Evolutionary conservation across 2,888 invertebrate genomes (phyloP).

Genomic region (Pristionchus japonicus): DNA sequence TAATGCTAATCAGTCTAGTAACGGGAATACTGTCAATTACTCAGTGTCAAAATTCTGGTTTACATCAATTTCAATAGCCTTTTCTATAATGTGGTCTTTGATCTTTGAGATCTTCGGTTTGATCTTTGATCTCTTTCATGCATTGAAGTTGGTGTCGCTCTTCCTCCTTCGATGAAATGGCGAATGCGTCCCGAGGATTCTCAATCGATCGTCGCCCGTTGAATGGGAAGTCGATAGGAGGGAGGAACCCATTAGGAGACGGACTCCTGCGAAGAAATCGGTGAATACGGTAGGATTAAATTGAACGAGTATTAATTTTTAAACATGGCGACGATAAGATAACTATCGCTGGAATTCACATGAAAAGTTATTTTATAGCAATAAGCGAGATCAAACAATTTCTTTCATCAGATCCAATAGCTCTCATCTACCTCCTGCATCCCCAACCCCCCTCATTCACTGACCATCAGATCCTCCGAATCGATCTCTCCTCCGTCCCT

Average conservation of each 20-base stretch:
- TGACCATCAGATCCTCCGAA: constrained; percentile 62
- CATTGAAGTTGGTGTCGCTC: constrained; percentile 47
- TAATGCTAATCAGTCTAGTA: background rate
- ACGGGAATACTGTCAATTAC: constrained; percentile 11
- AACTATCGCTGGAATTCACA: no score
- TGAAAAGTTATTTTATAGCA: no score
- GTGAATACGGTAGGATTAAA: constrained; percentile 8
- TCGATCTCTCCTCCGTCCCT: constrained; percentile 54
- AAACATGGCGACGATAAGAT: no score
- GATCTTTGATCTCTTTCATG: constrained; percentile 1
- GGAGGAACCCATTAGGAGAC: constrained; percentile 37
- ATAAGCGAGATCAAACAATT: no score
- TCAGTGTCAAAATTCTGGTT: background rate
- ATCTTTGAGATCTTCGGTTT: background rate
- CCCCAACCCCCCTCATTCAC: background rate
- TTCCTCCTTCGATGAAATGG: constrained; percentile 45
- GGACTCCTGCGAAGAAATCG: constrained; percentile 9
- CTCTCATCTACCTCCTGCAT: background rate
- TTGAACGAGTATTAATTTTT: no score
- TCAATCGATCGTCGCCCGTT: constrained; percentile 1
- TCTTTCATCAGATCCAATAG: no score
- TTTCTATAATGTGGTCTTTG: background rate
- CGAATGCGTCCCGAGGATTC: constrained; percentile 10
- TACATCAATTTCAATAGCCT: background rate
- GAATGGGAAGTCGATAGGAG: background rate